Percentiles rank a stretch among this genome's conserved stretches.
These are phyloP conservation scores for Leptosomus discolor DNA, from an alignment of 2,113 vertebrate species.

Conservation along the genomic window DNA sequence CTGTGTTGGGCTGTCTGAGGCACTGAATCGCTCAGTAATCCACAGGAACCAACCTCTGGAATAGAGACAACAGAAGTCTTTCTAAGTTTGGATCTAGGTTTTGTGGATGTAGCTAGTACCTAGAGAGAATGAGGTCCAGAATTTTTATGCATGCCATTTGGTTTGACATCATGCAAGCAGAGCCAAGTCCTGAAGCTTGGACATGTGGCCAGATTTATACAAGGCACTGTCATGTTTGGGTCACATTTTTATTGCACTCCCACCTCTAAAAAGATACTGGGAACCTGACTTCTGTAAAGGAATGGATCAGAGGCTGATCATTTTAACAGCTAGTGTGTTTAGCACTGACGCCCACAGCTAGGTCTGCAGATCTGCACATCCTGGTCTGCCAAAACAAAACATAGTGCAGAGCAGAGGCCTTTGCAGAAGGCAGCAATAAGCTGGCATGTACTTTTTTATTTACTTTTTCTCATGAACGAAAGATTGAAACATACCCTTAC, in stretches of 20 bases:
- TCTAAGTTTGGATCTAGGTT: not conserved
- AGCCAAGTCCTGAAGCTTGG: not conserved
- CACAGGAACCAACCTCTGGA: not conserved
- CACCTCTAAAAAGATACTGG: not conserved
- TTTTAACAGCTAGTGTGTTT: not conserved
- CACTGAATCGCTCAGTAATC: not conserved
- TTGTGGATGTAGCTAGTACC: not conserved
- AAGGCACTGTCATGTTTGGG: not conserved
- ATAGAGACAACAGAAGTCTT: not conserved
- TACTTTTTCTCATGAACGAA: not conserved
- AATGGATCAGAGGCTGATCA: not conserved
- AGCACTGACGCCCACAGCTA: not conserved
- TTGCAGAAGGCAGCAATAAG: not conserved
- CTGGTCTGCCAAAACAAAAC: not conserved
- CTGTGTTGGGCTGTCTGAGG: not conserved
- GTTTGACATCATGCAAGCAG: not conserved
- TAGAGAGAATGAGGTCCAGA: not conserved
- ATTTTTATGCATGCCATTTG: not conserved
- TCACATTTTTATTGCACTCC: not conserved
- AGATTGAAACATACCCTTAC: not conserved
- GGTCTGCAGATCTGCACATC: not conserved
- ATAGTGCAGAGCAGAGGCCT: not conserved
- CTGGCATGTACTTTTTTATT: not conserved
- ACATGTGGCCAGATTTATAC: not conserved
- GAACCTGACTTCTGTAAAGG: not conserved